These are phyloP conservation scores for Strigamia transsilvanica DNA, from an alignment of 2,888 invertebrate species.

Conservation along the genomic window DNA sequence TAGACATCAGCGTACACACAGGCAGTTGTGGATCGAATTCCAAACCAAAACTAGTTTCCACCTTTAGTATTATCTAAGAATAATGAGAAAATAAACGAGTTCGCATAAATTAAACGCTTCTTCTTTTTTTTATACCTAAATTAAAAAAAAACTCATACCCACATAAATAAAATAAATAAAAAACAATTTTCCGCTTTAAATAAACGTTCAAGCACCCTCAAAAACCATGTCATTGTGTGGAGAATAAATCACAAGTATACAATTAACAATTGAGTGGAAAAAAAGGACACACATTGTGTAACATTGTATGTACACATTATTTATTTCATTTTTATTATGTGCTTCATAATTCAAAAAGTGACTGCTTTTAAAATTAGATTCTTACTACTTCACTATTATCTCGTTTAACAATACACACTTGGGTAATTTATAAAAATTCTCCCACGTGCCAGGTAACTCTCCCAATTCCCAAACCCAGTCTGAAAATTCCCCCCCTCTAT, in stretches of 20 bases:
- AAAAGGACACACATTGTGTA: constrained; percentile 36
- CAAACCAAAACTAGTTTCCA: background rate
- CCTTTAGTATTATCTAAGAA: background rate
- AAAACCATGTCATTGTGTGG: background rate
- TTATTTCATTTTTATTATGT: constrained; percentile 32
- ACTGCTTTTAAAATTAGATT: constrained; percentile 24
- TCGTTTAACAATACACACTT: constrained; percentile 26
- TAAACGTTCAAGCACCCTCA: background rate
- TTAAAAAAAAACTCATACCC: background rate
- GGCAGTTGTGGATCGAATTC: constrained; percentile 9
- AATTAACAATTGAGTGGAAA: constrained; percentile 36
- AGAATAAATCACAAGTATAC: background rate
- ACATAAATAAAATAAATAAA: background rate
- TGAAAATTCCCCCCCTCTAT: background rate
- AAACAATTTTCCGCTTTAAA: constrained; percentile 6
- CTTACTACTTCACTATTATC: background rate
- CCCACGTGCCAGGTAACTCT: constrained; percentile 46
- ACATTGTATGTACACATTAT: constrained; percentile 17
- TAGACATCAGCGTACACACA: background rate
- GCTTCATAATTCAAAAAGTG: constrained; percentile 46
- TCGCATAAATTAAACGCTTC: constrained; percentile 6
- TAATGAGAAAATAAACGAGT: constrained; percentile 26
- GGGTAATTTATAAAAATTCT: constrained; percentile 41
- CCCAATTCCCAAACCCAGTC: constrained; percentile 48
- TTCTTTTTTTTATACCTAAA: background rate